These are phyloP conservation scores for Pontoporia blainvillei DNA, from an alignment of 2,113 vertebrate genomes.

Conservation along the genomic window DNA sequence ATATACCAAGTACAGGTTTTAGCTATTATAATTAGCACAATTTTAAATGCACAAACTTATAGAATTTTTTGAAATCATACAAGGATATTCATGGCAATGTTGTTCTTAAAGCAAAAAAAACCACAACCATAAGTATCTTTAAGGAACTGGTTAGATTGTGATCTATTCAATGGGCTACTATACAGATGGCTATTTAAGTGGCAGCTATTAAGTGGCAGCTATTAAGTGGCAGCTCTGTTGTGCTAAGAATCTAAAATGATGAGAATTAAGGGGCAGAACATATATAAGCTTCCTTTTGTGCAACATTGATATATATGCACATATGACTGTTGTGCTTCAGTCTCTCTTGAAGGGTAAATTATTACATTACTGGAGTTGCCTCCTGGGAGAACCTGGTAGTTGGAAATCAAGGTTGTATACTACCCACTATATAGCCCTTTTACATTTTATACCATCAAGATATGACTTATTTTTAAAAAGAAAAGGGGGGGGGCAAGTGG, in stretches of 20 bases:
- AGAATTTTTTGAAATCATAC: neutral
- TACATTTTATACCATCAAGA: neutral
- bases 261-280: neutral
- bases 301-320: neutral
- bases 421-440: neutral
- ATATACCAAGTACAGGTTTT: neutral
- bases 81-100: neutral
- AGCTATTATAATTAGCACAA: neutral
- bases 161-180: neutral
- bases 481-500: fast-evolving
- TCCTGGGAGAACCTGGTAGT: neutral
- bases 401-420: neutral
- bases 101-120: neutral
- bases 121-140: neutral
- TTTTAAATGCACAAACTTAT: neutral
- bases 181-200: neutral
- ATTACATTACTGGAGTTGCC: neutral
- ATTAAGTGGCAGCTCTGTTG: neutral
- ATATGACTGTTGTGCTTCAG: neutral
- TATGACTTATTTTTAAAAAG: neutral
- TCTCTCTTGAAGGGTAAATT: neutral
- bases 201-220: too few species aligned
- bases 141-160: neutral
- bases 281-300: neutral
- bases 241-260: neutral